Base-by-base conservation (phyloP, 2,888 invertebrate species). In the Drosophila setosimentum region DNA sequence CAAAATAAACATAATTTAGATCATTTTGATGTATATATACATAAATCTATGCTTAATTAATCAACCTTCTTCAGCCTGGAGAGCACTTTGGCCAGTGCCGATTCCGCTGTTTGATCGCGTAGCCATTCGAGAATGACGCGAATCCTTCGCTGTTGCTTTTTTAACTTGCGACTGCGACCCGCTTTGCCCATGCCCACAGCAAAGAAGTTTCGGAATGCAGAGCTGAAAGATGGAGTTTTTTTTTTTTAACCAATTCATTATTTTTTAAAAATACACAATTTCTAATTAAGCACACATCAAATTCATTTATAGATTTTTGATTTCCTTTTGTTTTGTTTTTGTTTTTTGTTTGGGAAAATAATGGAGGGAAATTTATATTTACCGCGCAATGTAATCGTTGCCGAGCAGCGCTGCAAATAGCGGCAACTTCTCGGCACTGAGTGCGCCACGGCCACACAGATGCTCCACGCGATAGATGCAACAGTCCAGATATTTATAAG, bases 321-420 rank as follows among this genome's bases (percentile, higher is more conserved):
- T 45, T 24, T 45, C 21, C 3, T 3, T 4, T 16, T 45, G 7
- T 7, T 16, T 16, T 27, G n/a, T 24, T 45, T 45, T 2, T 13
- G 21, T 21, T 21, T 40, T 42, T 11, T 42, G 42, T 42, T 24
- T 45, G 8, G 2, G 8, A 24, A 24, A 16, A 24, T 2, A 45
- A 40, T n/a, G 5, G 2, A n/a, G n/a, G 10, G 11, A 40, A 24
- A 24, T 45, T 45, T 45, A 1, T 27, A 24, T 24, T 45, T 45
- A 80, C 78, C 94, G 94, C 45, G 95, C 94, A 11, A 98, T 95
- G 93, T 96, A 98, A 93, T 99, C 99, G 94, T 99, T 99, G 1
- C 98, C 99, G 10, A 98, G 93, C 40, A 98, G 91, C 1, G 97
- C 96, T 0, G 97, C 97, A 74, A 98, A 94, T 29, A 99, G 91